Base-by-base conservation (phyloP, 2,888 invertebrate species). In the Shargacucullia verbasci region DNA sequence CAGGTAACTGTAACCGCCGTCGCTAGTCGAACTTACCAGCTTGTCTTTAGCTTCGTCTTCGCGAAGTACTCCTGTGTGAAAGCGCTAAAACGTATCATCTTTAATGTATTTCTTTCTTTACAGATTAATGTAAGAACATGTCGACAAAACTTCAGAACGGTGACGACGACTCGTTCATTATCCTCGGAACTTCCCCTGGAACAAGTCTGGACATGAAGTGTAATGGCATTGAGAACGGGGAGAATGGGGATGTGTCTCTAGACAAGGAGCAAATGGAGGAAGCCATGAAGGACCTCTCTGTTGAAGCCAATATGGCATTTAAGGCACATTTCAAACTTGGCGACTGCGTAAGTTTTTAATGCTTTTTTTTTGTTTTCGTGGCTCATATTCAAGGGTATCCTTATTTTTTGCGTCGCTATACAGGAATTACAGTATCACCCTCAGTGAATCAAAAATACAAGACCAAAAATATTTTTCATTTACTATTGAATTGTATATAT, bases 161-260 rank as follows among this genome's bases (percentile, higher is more conserved):
- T 69, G 93, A 92, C 41, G 94, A 94, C 35, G 94, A 94, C 33
- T 94, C 94, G 0, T 94, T 94, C 70, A 93, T 94, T 34, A 90
- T 94, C 59, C 85, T 94, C 12, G 91, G 92, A 3, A 82, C 90
- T 0, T 94, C 94, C 4, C 94, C 94, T 0, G 88, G 89, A 0
- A 78, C 86, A 0, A 93, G 92, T 57, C 62, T 94, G 68, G 91
- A 90, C 48, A 73, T 88, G 9, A 88, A 88, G 47, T 86, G 81
- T 56, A 86, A 87, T 45, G 86, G 86, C 0, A 55, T 80, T 0
- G 77, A 78, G 31, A 82, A 78, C 27, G 82, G 77, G 4, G 73
- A 79, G 31, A 82, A 78, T 25, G 82, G 77, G 3, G 73, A 79
- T 2, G 35, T 61, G 2, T 59, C 70, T 0, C 34, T 89, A 14